phyloP scores from a whole-genome alignment of 2,888 invertebrate species.

The Monochamus alternatus region DNA sequence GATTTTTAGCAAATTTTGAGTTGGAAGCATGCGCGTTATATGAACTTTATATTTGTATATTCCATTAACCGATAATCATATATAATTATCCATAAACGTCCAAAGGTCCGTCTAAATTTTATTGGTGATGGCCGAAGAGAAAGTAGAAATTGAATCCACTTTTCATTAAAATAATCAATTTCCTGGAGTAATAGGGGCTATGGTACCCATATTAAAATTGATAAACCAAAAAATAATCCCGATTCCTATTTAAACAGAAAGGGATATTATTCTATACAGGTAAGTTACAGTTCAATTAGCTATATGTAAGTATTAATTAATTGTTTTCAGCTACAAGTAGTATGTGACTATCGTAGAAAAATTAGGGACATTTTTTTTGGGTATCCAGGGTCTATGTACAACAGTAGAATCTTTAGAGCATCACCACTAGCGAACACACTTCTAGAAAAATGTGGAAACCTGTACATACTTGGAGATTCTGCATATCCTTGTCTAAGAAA shows the following conservation, averaged over 20 bases:
- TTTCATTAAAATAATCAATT: slow-evolving; percentile 36
- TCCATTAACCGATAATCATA: no score
- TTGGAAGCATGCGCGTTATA: no score
- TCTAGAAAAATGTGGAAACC: slow-evolving; percentile 15
- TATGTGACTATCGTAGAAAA: slow-evolving; percentile 11
- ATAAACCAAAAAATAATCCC: slow-evolving; percentile 40
- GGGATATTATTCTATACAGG: slow-evolving; percentile 41
- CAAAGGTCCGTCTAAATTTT: no score
- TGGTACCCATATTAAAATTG: slow-evolving; percentile 41
- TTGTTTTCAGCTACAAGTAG: slow-evolving; percentile 2
- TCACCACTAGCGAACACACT: slow-evolving; percentile 12
- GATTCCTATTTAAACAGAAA: slow-evolving; percentile 29
- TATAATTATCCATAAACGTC: no score
- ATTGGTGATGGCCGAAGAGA: slow-evolving; percentile 16
- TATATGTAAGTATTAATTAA: background rate
- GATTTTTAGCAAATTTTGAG: no score
- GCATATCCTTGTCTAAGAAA: slow-evolving; percentile 25
- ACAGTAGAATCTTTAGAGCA: slow-evolving; percentile 23
- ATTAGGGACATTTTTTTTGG: slow-evolving; percentile 25
- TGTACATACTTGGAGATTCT: slow-evolving; percentile 25
- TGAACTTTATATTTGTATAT: no score
- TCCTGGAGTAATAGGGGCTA: slow-evolving; percentile 44
- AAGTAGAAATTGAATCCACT: slow-evolving; percentile 34
- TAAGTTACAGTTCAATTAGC: slow-evolving; percentile 1
- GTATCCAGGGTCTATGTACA: slow-evolving; percentile 25